These are phyloP conservation scores for Sus scrofa DNA, from an alignment of 2,113 vertebrate species.

Conservation along the genomic window T2T-Sscrofa CM000824.6:63325501-63326000, in stretches of 20 bases:
- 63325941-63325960: conserved; percentile 57
- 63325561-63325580: background rate
- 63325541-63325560: background rate
- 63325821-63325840: conserved; percentile 37
- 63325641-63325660: background rate
- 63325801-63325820: conserved; percentile 11
- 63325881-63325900: conserved; percentile 34
- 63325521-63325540: background rate
- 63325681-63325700: background rate
- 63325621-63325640: background rate
- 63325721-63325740: background rate
- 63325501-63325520: background rate
- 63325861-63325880: conserved; percentile 42
- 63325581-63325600: background rate
- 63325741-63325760: background rate
- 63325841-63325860: conserved; percentile 43
- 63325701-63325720: background rate
- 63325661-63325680: background rate
- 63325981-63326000: background rate
- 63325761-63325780: background rate
- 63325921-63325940: background rate
- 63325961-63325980: conserved; percentile 2
- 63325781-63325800: background rate
- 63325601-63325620: background rate
- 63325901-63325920: conserved; percentile 34